Base-by-base conservation (phyloP, 2,797 vertebrate species). In the Perodicticus potto region DNA sequence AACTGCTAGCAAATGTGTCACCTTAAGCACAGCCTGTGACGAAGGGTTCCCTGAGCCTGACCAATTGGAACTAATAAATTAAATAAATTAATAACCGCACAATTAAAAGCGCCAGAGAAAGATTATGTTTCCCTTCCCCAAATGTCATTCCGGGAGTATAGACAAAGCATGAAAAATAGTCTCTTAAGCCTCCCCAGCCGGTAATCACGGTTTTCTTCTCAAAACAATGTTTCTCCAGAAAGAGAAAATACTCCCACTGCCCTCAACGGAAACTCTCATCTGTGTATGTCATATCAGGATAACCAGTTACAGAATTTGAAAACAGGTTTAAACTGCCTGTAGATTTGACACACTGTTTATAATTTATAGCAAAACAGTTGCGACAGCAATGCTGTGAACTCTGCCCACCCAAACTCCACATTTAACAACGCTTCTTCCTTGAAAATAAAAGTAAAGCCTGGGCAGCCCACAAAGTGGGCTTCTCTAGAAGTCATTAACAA, bases 111-210 rank as follows among this genome's bases (percentile, higher is more conserved):
- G 76, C 70, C 91, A 19, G 19, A 81, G 94, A 91, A 89, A 93
- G 87, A 86, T 16, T 10, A 82, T 7, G 43, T 83, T 86, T 89
- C 95, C 93, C 87, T 88, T 86, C 84, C 63, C 86, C 92, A 93
- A 92, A 97, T 87, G 94, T 92, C 97, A 96, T 89, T 72, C 82
- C 45, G 5, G 61, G 95, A 93, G 70, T 59, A 77, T 78, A 97
- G 95, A 97, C 97, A 97, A 97, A 97, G 88, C 96, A 69, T 80
- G 94, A 91, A 91, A 96, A 81, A 89, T 6, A 81, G 86, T 94
- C 94, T 96, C 89, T 65, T 22, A 32, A 76, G 86, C 82, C 83
- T 78, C 55, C 53, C 77, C 32, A 29, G 94, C 84, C 43, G 32
- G 65, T 7, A 34, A 93, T 74, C 91, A 6, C 0, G 96, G 84